Evolutionary conservation across 2,888 invertebrate genomes (phyloP).

Genomic region (Drosophila kanekoi): DNA sequence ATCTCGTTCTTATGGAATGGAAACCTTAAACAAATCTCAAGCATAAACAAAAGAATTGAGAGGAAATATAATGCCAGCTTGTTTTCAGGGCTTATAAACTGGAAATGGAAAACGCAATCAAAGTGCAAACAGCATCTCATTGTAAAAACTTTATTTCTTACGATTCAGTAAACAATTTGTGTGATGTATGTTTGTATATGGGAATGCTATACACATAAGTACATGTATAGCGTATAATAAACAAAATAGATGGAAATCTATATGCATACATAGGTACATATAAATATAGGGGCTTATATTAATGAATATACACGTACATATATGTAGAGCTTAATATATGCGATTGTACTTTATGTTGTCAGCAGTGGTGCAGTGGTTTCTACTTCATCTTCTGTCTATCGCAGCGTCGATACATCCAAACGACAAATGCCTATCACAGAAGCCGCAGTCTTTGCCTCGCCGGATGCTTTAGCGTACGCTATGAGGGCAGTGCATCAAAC

Average conservation of each 20-base stretch:
- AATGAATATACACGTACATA: not conserved
- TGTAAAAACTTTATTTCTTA: conserved; percentile 12
- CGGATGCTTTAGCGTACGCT: not conserved
- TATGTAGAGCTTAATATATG: not conserved
- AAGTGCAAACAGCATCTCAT: conserved; percentile 23
- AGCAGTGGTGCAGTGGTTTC: conserved; percentile 37
- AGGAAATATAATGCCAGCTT: not conserved
- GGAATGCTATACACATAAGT: not conserved
- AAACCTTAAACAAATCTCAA: not conserved
- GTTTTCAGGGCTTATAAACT: not conserved
- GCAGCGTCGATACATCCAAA: no score
- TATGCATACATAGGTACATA: conserved; percentile 1
- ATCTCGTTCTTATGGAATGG: not conserved
- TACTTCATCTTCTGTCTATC: not conserved
- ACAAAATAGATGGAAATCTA: not conserved
- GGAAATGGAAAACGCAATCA: conserved; percentile 1
- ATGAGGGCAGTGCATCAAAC: conserved; percentile 32
- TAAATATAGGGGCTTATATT: not conserved
- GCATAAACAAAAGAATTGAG: not conserved
- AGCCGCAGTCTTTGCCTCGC: conserved; percentile 1
- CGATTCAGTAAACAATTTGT: not conserved
- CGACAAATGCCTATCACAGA: conserved; percentile 39
- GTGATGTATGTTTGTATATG: not conserved
- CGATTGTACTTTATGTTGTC: conserved; percentile 45
- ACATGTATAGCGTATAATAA: not conserved